phyloP scores from a whole-genome alignment of 2,888 invertebrate genomes.

The Heliconius aoede region DNA sequence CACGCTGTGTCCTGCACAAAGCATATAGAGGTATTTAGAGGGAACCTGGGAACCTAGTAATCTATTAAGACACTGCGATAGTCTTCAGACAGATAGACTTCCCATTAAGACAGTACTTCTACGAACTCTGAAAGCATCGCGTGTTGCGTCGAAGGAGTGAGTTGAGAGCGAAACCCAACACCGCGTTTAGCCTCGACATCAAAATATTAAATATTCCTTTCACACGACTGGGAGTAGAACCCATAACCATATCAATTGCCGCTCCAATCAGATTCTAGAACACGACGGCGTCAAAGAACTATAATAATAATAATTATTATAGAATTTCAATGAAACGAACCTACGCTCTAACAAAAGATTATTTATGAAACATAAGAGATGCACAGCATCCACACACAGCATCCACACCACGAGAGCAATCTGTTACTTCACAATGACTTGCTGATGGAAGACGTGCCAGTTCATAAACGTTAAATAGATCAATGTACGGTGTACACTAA shows the following conservation, averaged over 20 bases:
- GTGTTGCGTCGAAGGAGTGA: no score
- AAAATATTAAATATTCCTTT: no score
- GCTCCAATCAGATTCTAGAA: background rate
- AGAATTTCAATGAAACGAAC: background rate
- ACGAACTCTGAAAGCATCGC: no score
- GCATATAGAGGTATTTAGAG: background rate
- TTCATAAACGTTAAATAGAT: constrained; percentile 36
- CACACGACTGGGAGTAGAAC: no score
- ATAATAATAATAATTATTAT: background rate
- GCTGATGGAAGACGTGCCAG: constrained; percentile 35
- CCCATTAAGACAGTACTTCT: no score
- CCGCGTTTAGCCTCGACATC: no score
- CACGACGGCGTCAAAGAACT: background rate
- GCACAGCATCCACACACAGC: background rate
- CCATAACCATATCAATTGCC: background rate
- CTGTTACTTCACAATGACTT: constrained; percentile 29
- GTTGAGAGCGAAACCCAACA: no score
- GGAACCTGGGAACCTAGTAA: background rate
- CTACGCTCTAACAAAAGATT: background rate
- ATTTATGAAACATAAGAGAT: constrained; percentile 33
- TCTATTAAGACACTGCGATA: background rate
- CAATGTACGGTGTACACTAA: background rate
- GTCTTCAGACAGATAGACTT: no score
- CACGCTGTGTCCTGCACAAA: background rate
- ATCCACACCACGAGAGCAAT: no score